Evolutionary conservation across 1,140 invertebrate genomes (phyloP), one percentile per base, ranked within the genome.

Genomic region (Orius insidiosus): DNA sequence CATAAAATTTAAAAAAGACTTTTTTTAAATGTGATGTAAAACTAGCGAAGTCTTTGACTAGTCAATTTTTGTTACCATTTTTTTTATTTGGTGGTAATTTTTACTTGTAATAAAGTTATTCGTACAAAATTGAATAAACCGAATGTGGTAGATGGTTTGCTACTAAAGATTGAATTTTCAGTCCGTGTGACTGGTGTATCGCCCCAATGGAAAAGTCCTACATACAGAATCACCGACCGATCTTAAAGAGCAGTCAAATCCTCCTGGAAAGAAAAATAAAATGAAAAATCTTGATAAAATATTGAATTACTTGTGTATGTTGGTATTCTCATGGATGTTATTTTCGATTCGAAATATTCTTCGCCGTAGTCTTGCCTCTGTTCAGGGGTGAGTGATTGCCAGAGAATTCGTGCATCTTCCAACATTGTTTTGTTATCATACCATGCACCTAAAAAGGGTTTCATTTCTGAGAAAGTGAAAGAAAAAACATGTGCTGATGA

Each of bases 311-410:
- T 50, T 69, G 68, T 51, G 68, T 71, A 58, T 76, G 73, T 1
- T 76, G 80, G 56, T 80, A 84, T 56, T 80, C 80, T 56, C 81
- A 85, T 65, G 51, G 75, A 73, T 24, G 79, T 63, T 57, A 85
- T 69, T 49, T 80, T 78, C 48, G 74, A 69, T 57, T 85, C 81
- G 58, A 85, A 86, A 55, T 85, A 76, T 56, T 83, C 75, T 60
- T 84, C 73, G 3, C 80, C 79, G 55, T 84, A 85, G 49, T 78
- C 76, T 40, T 75, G 72, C 56, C 75, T 75, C 47, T 79, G 76
- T 63, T 80, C 77, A 50, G 80, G 75, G 54, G 73, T 75, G 34
- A 85, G 63, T 54, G 75, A 68, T 48, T 71, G 71, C 81, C 80
- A 85, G 79, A 85, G 83, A 48, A 78, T 72, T 52, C 76, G 72